These are phyloP conservation scores for Aramus guarauna DNA, from an alignment of 2,113 vertebrate genomes.

Conservation along the genomic window DNA sequence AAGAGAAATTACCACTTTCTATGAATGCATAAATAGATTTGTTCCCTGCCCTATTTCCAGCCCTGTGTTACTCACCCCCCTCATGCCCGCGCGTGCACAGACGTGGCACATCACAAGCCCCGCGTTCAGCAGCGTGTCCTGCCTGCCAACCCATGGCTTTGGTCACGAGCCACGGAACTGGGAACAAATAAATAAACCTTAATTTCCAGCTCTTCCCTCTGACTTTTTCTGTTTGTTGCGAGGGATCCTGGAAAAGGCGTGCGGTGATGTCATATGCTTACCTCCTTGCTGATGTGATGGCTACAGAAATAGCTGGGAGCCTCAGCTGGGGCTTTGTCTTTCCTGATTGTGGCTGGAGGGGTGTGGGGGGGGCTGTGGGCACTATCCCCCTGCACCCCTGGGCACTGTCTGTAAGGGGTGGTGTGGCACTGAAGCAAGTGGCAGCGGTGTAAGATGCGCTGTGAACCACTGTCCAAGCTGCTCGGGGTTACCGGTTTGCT, in stretches of 20 bases:
- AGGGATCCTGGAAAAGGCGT: neutral
- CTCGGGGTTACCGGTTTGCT: neutral
- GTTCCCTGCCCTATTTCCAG: neutral
- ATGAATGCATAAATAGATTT: neutral
- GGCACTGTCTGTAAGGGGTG: neutral
- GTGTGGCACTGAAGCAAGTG: neutral
- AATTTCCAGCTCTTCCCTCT: neutral
- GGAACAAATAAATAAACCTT: neutral
- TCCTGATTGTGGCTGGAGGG: neutral
- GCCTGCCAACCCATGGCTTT: neutral
- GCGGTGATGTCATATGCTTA: neutral
- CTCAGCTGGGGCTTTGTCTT: neutral
- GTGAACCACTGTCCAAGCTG: neutral
- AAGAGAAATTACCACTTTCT: neutral
- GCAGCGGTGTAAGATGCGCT: neutral
- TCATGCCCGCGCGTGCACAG: rapidly evolving
- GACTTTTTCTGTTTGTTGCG: neutral
- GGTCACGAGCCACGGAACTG: neutral
- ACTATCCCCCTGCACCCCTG: neutral
- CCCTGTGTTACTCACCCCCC: rapidly evolving
- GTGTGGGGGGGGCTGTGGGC: too few species aligned
- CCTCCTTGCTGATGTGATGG: neutral
- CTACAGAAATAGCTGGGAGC: neutral
- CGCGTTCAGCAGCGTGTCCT: rapidly evolving
- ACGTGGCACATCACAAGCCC: neutral